Base-by-base conservation (phyloP, 2,797 vertebrate genomes). In the Scolopax rusticola region DNA sequence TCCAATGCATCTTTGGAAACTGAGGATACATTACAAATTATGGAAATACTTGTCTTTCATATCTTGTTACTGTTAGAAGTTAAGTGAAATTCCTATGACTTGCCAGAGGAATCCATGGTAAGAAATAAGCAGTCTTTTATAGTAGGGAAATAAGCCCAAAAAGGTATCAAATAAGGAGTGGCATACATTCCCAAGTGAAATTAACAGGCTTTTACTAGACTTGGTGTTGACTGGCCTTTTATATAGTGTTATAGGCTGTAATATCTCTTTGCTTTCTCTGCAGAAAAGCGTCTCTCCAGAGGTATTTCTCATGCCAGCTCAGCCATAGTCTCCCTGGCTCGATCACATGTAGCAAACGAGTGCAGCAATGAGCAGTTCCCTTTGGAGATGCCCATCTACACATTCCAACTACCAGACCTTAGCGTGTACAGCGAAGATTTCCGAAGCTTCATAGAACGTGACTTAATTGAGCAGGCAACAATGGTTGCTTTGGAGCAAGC, bases 301-400 rank as follows among this genome's bases (percentile, higher is more conserved):
- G 99, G 99, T 38, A 99, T 99, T 96, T 99, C 99, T 84, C 99
- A 99, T 15, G 99, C 99, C 98, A 99, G 99, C 97, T 99, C 99
- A 51, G 99, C 99, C 91, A 99, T 99, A 36, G 99, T 99, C 76
- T 99, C 99, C 60, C 98, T 99, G 94, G 99, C 99, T 8, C 99
- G 99, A 82, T 98, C 99, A 48, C 99, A 99, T 76, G 99, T 99
- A 98, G 99, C 99, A 28, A 99, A 96, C 1, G 99, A 99, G 91
- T 99, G 99, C 97, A 99, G 96, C 98, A 99, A 97, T 77, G 99
- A 99, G 95, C 99, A 99, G 98, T 99, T 99, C 92, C 99, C 99
- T 38, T 97, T 99, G 91, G 99, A 99, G 97, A 99, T 99, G 99
- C 99, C 99, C 90, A 99, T 99, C 98, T 99, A 99, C 98, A 99